A percentile compares a stretch with the other conserved stretches of the same genome.
These are phyloP conservation scores for Drosophila sordidapex DNA, from an alignment of 2,888 invertebrate genomes.

Conservation along the genomic window DNA sequence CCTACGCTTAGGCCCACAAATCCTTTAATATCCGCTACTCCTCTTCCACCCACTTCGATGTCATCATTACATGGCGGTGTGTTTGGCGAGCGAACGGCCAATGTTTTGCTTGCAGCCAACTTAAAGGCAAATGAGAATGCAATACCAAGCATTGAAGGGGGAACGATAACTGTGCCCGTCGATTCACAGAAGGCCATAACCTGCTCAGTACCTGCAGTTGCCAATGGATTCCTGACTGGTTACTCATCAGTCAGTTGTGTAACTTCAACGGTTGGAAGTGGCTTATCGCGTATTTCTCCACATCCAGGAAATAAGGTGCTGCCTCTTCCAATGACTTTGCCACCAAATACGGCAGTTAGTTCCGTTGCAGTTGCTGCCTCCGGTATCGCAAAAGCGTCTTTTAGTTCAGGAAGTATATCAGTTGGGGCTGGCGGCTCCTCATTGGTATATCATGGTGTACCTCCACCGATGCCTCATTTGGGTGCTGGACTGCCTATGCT, in stretches of 20 bases:
- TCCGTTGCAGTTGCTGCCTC: constrained; percentile 42
- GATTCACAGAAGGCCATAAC: constrained; percentile 48
- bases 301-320: constrained; percentile 48
- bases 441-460: constrained; percentile 60
- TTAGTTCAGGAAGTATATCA: constrained; percentile 49
- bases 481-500: constrained; percentile 79
- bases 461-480: constrained; percentile 67
- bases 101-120: constrained; percentile 26
- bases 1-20: constrained; percentile 34
- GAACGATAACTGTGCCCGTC: constrained; percentile 2
- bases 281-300: constrained; percentile 53
- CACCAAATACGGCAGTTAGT: constrained; percentile 45
- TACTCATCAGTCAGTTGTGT: constrained; percentile 46
- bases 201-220: constrained; percentile 24
- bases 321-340: constrained; percentile 35
- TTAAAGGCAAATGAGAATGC: constrained; percentile 49
- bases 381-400: constrained; percentile 49
- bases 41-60: constrained; percentile 35
- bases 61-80: constrained; percentile 36
- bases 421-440: constrained; percentile 45
- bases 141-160: constrained; percentile 16
- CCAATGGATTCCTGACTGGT: constrained; percentile 62
- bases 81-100: constrained; percentile 55
- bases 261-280: constrained; percentile 34
- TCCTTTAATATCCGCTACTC: constrained; percentile 26